Percentiles rank a stretch among this genome's conserved stretches.
phyloP scores from a whole-genome alignment of 1,140 invertebrate species.

The Sipha flava region DNA sequence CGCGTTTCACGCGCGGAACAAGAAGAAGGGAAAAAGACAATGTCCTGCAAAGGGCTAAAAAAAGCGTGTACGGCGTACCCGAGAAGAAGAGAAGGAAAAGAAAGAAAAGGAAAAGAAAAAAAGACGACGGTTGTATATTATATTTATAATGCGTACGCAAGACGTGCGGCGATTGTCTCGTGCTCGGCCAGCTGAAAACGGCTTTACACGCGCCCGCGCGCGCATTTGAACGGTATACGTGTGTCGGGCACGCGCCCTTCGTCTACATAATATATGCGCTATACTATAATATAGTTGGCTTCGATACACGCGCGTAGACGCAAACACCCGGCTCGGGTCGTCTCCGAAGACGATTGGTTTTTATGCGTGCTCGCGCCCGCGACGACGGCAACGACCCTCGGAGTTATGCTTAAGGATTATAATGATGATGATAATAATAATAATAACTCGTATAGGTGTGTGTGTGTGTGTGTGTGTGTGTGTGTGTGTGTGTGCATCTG shows the following conservation, averaged over 20 bases:
- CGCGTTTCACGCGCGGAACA: too few species aligned
- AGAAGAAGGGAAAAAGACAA: not conserved
- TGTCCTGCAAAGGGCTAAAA: not conserved
- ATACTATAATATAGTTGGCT: too few species aligned
- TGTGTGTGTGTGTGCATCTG: not conserved
- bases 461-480: not conserved
- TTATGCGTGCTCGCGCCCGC: not conserved
- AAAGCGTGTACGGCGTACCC: too few species aligned
- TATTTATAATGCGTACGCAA: not conserved
- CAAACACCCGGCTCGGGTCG: not conserved
- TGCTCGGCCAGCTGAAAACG: conserved; percentile 9
- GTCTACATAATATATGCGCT: not conserved
- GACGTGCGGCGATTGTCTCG: not conserved
- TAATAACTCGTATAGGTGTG: not conserved
- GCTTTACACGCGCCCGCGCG: not conserved
- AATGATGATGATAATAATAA: not conserved
- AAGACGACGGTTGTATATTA: not conserved
- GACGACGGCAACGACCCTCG: not conserved
- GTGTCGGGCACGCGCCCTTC: conserved; percentile 7
- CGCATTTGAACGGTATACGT: not conserved
- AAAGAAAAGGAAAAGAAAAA: not conserved
- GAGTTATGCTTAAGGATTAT: not conserved
- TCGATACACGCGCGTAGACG: too few species aligned
- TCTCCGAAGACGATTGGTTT: not conserved
- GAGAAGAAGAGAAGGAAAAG: not conserved